Percentiles rank a stretch among this genome's conserved stretches.
Conservation (phyloP, 1,140 invertebrate species). For the Drosophila bipectinata region DNA sequence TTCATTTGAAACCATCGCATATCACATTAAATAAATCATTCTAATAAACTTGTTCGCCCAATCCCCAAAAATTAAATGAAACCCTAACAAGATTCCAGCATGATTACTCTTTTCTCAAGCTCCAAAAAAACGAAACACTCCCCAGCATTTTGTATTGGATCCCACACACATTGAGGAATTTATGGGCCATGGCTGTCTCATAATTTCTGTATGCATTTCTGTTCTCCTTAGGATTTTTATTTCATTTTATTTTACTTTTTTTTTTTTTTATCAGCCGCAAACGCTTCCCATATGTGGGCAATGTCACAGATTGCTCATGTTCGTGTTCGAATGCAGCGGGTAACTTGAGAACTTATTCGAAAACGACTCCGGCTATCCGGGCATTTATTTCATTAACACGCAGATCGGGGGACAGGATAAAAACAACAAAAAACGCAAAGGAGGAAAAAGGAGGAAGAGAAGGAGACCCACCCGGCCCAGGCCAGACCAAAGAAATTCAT, state of each 20-base stretch:
- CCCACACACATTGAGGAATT: constrained; percentile 79
- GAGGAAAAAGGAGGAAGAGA: no score
- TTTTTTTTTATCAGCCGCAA: constrained; percentile 30
- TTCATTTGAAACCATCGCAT: constrained; percentile 1
- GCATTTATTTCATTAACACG: constrained; percentile 80
- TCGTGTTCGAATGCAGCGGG: constrained; percentile 37
- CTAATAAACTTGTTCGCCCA: constrained; percentile 37
- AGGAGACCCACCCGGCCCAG: background rate
- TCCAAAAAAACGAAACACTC: constrained; percentile 28
- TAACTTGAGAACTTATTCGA: constrained; percentile 67
- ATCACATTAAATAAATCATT: constrained; percentile 13
- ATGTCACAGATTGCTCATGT: constrained; percentile 74
- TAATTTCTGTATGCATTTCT: constrained; percentile 58
- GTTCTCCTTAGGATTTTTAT: constrained; percentile 21
- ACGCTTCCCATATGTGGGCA: constrained; percentile 58
- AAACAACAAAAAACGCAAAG: constrained; percentile 11
- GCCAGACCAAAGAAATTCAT: constrained; percentile 52
- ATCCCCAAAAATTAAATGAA: background rate
- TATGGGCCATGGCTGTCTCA: constrained; percentile 66
- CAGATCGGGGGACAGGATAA: constrained; percentile 58
- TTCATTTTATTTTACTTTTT: constrained; percentile 14
- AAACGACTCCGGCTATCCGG: constrained; percentile 56
- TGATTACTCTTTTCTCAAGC: constrained; percentile 26
- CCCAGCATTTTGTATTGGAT: constrained; percentile 29
- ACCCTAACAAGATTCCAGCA: constrained; percentile 18